These are phyloP conservation scores for Mesorhabditis belari DNA, from an alignment of 2,888 invertebrate species.

Conservation along the genomic window DNA sequence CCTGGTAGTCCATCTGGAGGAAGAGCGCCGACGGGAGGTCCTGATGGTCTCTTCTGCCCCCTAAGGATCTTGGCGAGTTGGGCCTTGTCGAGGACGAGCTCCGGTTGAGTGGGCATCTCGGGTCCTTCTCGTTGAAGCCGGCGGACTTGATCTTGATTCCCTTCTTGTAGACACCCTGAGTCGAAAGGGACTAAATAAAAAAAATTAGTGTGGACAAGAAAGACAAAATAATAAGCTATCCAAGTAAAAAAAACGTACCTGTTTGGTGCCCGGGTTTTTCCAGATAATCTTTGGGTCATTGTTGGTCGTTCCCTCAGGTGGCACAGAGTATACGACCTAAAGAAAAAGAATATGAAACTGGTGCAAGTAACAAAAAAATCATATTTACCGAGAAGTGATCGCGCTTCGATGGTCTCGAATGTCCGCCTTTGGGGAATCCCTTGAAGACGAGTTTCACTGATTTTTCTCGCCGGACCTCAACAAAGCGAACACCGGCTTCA, in stretches of 20 bases:
- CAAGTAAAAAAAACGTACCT: background rate
- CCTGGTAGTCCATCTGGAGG: too few species aligned
- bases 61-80: background rate
- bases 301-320: slow-evolving; percentile 1
- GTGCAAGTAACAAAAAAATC: too few species aligned
- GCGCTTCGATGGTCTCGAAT: slow-evolving; percentile 6
- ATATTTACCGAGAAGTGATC: slow-evolving; percentile 1
- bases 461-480: slow-evolving; percentile 3
- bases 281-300: background rate
- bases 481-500: slow-evolving; percentile 24
- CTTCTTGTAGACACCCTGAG: background rate
- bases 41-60: background rate
- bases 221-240: background rate
- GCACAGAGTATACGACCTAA: background rate
- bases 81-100: background rate
- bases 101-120: background rate
- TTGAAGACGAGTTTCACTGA: background rate
- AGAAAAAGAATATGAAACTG: background rate
- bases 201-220: too few species aligned
- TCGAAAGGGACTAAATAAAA: background rate
- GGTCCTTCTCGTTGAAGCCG: slow-evolving; percentile 5
- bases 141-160: background rate
- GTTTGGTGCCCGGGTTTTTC: slow-evolving; percentile 1
- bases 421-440: background rate
- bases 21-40: background rate